Evolutionary conservation across 2,797 vertebrate genomes (phyloP).

Genomic region (Danio kyathit): DNA sequence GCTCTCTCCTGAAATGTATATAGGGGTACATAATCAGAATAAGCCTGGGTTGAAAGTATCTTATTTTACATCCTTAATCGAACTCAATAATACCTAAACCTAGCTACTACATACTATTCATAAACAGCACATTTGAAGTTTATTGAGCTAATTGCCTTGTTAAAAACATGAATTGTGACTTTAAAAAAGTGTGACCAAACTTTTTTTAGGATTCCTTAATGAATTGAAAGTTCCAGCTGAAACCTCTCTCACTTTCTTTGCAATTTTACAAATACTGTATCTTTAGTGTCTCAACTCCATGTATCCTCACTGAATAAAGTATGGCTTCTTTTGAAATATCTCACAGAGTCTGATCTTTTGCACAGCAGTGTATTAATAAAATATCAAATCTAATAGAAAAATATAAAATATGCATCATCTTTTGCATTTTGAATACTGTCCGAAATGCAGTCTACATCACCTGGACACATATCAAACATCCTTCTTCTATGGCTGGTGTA

Average conservation of each 20-base stretch:
- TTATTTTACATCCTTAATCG: no score
- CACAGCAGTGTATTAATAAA: constrained; percentile 2
- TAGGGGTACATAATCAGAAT: no score
- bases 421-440: neutral
- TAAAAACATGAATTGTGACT: no score
- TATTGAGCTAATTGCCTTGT: no score
- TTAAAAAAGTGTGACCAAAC: no score
- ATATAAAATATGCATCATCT: neutral
- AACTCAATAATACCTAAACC: no score
- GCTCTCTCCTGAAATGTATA: no score
- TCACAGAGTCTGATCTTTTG: neutral
- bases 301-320: constrained; percentile 3
- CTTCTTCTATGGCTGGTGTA: neutral
- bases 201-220: neutral
- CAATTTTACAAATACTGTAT: neutral
- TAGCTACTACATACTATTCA: no score
- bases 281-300: neutral
- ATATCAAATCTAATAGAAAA: neutral
- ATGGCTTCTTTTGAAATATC: neutral
- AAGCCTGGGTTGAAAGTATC: no score
- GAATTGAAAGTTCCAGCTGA: neutral
- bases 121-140: no score
- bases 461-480: neutral
- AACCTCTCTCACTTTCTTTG: no score
- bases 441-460: neutral